These are phyloP conservation scores for Noctua fimbriata DNA, from an alignment of 2,888 invertebrate genomes.

Conservation along the genomic window DNA sequence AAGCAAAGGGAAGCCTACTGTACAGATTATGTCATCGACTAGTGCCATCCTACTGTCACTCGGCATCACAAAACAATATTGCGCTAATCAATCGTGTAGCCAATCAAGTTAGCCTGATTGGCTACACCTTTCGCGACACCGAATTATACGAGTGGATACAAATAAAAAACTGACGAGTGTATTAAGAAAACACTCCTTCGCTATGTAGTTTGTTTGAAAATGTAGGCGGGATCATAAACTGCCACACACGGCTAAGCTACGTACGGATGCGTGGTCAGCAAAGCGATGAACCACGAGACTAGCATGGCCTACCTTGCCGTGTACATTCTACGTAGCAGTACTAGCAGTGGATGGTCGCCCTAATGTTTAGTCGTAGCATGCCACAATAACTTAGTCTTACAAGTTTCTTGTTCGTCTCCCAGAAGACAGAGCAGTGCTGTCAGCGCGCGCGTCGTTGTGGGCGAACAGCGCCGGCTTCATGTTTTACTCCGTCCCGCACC, in stretches of 20 bases:
- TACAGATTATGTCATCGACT: background rate
- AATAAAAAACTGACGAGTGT: background rate
- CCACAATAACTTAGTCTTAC: background rate
- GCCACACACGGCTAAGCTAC: background rate
- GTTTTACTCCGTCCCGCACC: constrained; percentile 97
- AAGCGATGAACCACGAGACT: background rate
- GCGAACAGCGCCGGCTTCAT: constrained; percentile 92
- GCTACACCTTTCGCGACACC: background rate
- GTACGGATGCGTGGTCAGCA: background rate
- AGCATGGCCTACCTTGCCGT: background rate
- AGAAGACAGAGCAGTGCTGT: constrained; percentile 50
- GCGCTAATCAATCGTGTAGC: background rate
- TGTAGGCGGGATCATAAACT: background rate
- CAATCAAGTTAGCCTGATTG: background rate
- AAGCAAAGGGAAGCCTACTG: background rate
- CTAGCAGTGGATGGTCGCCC: background rate
- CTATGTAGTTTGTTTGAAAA: background rate
- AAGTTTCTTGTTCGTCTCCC: background rate
- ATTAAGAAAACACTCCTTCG: background rate
- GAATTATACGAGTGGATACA: background rate
- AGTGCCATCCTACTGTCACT: background rate
- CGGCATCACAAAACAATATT: background rate
- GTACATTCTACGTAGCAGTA: background rate
- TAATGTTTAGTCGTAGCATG: background rate
- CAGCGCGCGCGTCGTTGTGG: constrained; percentile 85